Evolutionary conservation across 2,113 vertebrate species (phyloP).

Genomic region (Uropsilus gracilis): DNA sequence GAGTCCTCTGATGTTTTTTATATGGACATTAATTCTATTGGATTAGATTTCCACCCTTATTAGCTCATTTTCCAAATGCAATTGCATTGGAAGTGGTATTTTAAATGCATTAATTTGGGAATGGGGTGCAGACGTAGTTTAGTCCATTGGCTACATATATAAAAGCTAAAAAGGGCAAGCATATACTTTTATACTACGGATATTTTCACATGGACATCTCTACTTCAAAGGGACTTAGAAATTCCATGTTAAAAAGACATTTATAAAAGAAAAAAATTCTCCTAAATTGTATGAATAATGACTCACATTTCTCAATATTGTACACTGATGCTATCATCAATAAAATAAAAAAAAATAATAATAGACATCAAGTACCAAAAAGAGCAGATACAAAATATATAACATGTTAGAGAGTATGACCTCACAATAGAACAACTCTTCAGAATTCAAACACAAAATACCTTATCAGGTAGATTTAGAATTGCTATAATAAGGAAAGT

Average conservation of each 20-base stretch:
- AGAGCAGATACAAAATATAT: too few species aligned
- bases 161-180: neutral
- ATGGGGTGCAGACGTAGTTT: neutral
- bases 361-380: too few species aligned
- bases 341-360: too few species aligned
- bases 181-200: neutral
- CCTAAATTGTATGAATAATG: neutral
- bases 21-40: neutral
- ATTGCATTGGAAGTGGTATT: neutral
- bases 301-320: neutral
- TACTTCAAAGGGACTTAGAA: neutral
- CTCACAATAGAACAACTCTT: too few species aligned
- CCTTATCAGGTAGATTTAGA: too few species aligned
- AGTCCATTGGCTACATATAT: neutral
- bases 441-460: too few species aligned
- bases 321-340: neutral
- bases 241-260: neutral
- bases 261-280: neutral
- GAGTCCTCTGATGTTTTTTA: neutral
- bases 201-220: neutral
- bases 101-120: neutral
- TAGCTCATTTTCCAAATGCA: neutral
- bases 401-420: too few species aligned
- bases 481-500: too few species aligned
- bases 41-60: neutral